Evolutionary conservation across 2,797 vertebrate genomes (phyloP), one percentile per base, ranked within the genome.

Genomic region (Coreius guichenoti): DNA sequence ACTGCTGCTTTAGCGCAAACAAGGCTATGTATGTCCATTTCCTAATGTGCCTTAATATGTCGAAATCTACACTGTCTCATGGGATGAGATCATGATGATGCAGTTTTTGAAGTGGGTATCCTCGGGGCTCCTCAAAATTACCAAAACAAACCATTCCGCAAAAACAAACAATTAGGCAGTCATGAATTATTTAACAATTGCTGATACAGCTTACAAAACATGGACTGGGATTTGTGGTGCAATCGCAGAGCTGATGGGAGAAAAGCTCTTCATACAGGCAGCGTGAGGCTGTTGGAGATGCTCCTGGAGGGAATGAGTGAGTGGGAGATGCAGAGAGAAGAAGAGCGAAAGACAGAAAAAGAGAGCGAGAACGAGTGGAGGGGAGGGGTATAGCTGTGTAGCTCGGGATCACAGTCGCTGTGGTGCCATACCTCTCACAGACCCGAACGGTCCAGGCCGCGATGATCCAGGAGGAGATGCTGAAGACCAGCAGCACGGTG

Each of bases 401-500:
- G 68, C 54, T 80, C 4, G 56, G 77, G 56, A 72, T 78, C 72
- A 76, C 68, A 73, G 56, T 75, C 3, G 12, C 45, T 54, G 61
- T 82, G 56, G 83, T 21, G 82, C 91, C 91, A 93, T 93, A 98
- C 97, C 97, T 98, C 95, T 98, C 97, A 7, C 97, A 98, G 91
- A 98, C 97, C 5, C 97, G 97, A 84, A 98, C 97, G 0, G 97
- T 98, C 97, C 97, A 99, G 88, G 97, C 97, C 0, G 97, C 97
- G 83, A 99, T 97, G 93, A 98, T 96, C 97, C 97, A 99, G 89
- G 97, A 97, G 81, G 97, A 98, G 93, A 98, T 97, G 94, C 97
- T 98, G 95, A 97, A 99, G 87, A 98, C 97, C 1, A 98, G 94
- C 87, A 98, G 95, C 88, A 97, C 97, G 1, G 97, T 99, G 91